Evolutionary conservation across 2,797 vertebrate species (phyloP).

Genomic region (Chlorospingus semifuscus): DNA sequence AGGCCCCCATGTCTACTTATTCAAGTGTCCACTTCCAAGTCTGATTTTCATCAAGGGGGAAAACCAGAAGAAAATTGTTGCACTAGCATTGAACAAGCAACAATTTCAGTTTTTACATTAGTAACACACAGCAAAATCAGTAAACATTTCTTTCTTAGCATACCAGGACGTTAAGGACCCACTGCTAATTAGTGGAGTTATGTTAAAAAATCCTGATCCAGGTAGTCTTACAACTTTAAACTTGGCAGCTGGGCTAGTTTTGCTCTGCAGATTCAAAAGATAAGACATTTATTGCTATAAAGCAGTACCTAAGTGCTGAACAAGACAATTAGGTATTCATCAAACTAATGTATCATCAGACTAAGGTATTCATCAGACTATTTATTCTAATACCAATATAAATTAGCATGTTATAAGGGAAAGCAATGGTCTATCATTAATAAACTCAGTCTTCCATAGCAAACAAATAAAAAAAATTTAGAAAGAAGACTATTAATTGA

Average conservation of each 20-base stretch:
- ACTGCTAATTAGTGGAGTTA: background rate
- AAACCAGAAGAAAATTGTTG: background rate
- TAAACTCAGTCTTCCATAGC: background rate
- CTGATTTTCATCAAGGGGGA: rapidly evolving
- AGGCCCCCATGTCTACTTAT: background rate
- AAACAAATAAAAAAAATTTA: background rate
- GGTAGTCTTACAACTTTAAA: background rate
- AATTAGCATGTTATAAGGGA: background rate
- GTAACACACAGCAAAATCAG: background rate
- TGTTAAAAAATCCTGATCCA: background rate
- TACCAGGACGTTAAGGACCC: background rate
- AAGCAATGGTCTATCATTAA: background rate
- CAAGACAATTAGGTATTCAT: background rate
- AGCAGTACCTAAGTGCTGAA: background rate
- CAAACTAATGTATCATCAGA: background rate
- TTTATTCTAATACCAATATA: background rate
- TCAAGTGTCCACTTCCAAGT: background rate
- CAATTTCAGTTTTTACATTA: background rate
- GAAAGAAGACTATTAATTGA: background rate
- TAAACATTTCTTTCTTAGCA: background rate
- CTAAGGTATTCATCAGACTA: background rate
- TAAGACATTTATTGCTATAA: background rate
- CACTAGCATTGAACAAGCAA: background rate
- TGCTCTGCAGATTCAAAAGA: background rate
- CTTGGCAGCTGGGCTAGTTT: background rate